Percentiles rank a stretch among this genome's conserved stretches.
These are phyloP conservation scores for Gallirallus australis DNA, from an alignment of 2,797 vertebrate species.

Conservation along the genomic window DNA sequence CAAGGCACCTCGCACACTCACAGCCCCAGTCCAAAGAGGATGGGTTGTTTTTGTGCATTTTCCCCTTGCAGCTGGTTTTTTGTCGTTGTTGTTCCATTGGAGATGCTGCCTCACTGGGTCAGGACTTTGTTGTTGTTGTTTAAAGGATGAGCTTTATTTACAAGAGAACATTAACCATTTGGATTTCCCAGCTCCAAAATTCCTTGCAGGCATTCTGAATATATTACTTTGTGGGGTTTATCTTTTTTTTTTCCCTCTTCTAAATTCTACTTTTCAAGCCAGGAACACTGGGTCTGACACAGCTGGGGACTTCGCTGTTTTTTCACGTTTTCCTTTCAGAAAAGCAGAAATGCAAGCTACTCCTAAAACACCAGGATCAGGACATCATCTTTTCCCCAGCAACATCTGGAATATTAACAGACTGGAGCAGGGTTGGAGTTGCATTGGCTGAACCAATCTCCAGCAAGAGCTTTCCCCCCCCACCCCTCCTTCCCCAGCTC, in stretches of 20 bases:
- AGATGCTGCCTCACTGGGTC: background rate
- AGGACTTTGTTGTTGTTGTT: background rate
- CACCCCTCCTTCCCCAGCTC: background rate
- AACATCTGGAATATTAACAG: constrained; percentile 64
- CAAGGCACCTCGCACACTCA: background rate
- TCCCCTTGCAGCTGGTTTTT: background rate
- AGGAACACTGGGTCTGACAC: background rate
- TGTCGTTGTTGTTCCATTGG: background rate
- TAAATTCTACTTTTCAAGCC: background rate
- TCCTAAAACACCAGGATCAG: background rate
- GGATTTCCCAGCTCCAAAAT: constrained; percentile 1
- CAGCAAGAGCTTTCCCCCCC: constrained; percentile 19
- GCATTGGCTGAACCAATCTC: constrained; percentile 24
- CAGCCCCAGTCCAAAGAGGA: background rate
- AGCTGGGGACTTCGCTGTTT: background rate
- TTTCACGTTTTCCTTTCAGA: background rate
- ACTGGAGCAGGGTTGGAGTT: constrained; percentile 2
- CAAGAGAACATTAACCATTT: constrained; percentile 9
- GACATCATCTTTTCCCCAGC: constrained; percentile 49
- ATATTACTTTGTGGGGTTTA: background rate
- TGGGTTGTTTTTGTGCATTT: background rate
- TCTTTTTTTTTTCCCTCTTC: background rate
- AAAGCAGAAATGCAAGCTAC: background rate
- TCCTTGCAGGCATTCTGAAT: background rate
- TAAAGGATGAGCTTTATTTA: constrained; percentile 27